Conservation (phyloP, 2,113 vertebrate species). For the Puffinus mauretanicus region DNA sequence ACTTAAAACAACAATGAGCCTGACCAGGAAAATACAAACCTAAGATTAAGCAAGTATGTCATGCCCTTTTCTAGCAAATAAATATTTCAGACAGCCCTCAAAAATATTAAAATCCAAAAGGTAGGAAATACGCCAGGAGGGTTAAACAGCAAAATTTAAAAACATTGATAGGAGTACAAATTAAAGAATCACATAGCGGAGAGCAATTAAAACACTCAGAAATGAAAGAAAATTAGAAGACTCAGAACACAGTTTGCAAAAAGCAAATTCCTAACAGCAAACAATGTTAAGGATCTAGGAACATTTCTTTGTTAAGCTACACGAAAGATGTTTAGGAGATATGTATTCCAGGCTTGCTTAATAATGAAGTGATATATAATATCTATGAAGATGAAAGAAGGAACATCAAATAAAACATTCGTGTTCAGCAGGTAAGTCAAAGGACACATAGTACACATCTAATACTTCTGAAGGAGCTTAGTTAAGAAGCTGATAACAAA, state of each 20-base stretch:
- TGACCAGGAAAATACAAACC: neutral
- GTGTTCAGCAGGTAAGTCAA: neutral
- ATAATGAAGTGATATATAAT: neutral
- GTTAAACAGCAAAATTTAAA: neutral
- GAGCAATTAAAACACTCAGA: neutral
- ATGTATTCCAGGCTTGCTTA: neutral
- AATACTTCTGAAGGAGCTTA: neutral
- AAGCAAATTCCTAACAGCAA: neutral
- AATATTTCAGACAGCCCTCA: neutral
- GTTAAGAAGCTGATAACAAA: neutral
- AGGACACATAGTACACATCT: neutral
- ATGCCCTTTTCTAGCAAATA: neutral
- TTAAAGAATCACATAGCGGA: neutral
- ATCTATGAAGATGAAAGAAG: neutral
- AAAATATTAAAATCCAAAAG: neutral
- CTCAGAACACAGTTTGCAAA: neutral
- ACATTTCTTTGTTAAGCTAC: neutral
- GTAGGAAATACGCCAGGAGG: neutral
- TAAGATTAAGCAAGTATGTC: neutral
- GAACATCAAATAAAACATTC: neutral
- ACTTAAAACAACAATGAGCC: neutral
- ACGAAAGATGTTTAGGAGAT: neutral
- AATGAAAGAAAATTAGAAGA: neutral
- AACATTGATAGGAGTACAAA: neutral
- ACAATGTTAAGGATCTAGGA: neutral